A percentile compares a stretch with the other conserved stretches of the same genome.
Evolutionary conservation across 2,888 invertebrate genomes (phyloP).

Genomic region (Thymelicus lineola): DNA sequence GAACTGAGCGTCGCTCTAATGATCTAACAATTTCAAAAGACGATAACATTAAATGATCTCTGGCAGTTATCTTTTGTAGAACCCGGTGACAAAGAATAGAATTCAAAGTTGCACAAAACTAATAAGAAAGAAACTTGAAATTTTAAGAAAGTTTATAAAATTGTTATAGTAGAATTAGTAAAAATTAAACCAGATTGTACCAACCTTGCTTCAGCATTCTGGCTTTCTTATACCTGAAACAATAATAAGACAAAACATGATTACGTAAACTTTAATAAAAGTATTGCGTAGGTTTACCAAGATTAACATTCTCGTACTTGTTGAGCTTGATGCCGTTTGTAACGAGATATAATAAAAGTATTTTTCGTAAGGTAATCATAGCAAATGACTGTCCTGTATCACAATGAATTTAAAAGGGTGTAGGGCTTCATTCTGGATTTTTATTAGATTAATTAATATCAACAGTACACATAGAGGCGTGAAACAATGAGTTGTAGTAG

Average conservation of each 20-base stretch:
- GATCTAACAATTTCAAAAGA: slow-evolving; percentile 42
- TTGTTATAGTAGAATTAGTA: background rate
- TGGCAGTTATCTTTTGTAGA: slow-evolving; percentile 10
- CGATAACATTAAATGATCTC: slow-evolving; percentile 30
- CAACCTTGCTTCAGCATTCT: slow-evolving; percentile 75
- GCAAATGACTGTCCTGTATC: too few species aligned
- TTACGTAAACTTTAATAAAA: background rate
- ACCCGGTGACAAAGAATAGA: background rate
- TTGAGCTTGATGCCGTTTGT: too few species aligned
- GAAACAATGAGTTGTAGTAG: too few species aligned
- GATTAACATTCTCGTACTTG: background rate
- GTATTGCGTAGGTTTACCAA: background rate
- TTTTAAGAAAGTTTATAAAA: background rate
- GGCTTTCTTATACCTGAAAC: slow-evolving; percentile 73
- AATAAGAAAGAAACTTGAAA: slow-evolving; percentile 8
- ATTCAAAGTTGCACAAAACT: background rate
- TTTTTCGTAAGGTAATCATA: background rate
- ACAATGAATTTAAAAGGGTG: too few species aligned
- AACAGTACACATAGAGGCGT: too few species aligned
- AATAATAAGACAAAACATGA: slow-evolving; percentile 46
- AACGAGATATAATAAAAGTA: background rate
- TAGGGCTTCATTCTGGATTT: too few species aligned
- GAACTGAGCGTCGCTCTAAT: slow-evolving; percentile 43
- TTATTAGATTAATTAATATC: too few species aligned
- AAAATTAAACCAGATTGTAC: slow-evolving; percentile 43